Base-by-base conservation (phyloP, 2,113 vertebrate species). In the Varanus salvator region DNA sequence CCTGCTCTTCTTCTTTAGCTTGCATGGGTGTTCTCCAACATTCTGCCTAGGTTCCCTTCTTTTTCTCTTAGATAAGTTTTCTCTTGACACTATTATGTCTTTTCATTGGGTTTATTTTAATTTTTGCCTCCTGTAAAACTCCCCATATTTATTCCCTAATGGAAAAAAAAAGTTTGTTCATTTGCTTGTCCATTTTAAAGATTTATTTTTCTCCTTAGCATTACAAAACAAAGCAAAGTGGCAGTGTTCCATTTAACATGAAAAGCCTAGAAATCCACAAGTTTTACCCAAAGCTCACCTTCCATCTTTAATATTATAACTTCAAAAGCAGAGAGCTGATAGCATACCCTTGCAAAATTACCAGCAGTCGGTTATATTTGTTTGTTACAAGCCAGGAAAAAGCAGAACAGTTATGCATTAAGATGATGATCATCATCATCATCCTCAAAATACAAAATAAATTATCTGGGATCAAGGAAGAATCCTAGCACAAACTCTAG, bases 401-500 rank as follows among this genome's bases (percentile, higher is more conserved):
- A 88, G 15, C 25, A 92, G 87, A 85, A 34, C 27, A 83, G 8
- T 54, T 93, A 88, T 89, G 2, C 57, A 89, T 92, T 92, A 78
- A 94, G 94, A 92, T 80, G 87, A 90, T 75, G 38, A 52, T 44
- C 38, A 44, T 44, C 38, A 44, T 44, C 38, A 44, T 44, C 38
- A 3, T 44, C 38, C 38, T 44, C 38, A 44, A 25, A 69, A 80
- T 25, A 80, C 69, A 68, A 50, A 91, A 52, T 76, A 78, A 86
- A 50, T 93, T 94, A 54, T 54, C 66, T 6, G 71, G 34, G 54
- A 89, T 92, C 92, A 88, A 80, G 81, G 25, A 94, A 92, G 52
- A 93, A 89, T 38, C 38, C 72, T 91, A 48, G 19, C 76, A 69
- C 87, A 91, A 90, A 93, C 54, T 93, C 80, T 91, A 89, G 57